These are phyloP conservation scores for Trachemys scripta DNA, from an alignment of 2,113 vertebrate species.

Conservation along the genomic window DNA sequence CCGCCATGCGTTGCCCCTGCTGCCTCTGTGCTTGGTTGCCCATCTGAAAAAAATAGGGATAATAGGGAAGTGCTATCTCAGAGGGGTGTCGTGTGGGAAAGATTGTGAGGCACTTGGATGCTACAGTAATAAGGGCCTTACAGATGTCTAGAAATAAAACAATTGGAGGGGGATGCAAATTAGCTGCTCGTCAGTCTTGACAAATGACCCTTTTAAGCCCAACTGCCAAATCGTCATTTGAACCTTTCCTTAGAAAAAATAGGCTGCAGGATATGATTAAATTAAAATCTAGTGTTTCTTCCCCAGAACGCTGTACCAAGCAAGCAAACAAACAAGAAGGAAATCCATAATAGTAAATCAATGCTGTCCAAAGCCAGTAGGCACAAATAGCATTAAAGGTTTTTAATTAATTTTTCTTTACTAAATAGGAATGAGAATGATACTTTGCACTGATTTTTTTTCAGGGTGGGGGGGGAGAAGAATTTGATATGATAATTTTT, in stretches of 20 bases:
- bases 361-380: slow-evolving; percentile 25
- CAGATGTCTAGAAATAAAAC: background rate
- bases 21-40: background rate
- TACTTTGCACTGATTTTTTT: background rate
- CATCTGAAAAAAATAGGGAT: background rate
- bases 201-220: background rate
- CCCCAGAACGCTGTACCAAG: background rate
- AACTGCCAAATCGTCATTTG: background rate
- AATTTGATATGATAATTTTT: background rate
- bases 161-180: background rate
- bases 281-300: background rate
- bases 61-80: background rate
- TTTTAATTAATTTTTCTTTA: slow-evolving; percentile 39
- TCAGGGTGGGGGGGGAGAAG: background rate
- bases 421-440: slow-evolving; percentile 35
- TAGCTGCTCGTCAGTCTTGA: background rate
- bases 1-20: background rate
- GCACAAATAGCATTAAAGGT: slow-evolving; percentile 8
- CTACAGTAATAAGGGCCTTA: background rate
- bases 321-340: background rate
- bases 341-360: slow-evolving; percentile 22
- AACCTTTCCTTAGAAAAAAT: background rate
- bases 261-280: background rate
- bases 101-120: background rate
- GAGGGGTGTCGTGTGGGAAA: accelerated